Conservation (phyloP, 2,888 invertebrate genomes). For the Torymus texanus region DNA sequence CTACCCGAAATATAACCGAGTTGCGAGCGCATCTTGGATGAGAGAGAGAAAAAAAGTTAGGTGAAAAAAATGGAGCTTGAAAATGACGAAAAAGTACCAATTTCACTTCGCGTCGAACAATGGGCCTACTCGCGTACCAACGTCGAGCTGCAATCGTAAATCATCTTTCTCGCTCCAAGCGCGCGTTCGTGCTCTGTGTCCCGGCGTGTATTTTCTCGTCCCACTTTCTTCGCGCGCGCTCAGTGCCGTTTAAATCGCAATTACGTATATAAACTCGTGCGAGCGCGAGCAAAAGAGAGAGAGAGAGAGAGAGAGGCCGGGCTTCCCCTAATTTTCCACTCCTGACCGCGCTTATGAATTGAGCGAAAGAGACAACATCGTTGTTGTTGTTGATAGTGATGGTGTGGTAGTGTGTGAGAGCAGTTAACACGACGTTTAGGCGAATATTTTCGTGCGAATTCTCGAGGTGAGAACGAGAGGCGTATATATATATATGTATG, state of each 20-base stretch:
- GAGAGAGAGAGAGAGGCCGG: too few species aligned
- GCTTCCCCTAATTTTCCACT: constrained; percentile 32
- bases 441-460: too few species aligned
- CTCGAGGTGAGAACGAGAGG: too few species aligned
- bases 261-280: constrained; percentile 44
- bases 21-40: background rate
- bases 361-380: background rate
- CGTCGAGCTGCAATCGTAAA: constrained; percentile 52
- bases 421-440: too few species aligned
- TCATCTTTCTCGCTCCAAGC: constrained; percentile 56
- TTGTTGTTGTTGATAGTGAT: too few species aligned
- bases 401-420: too few species aligned
- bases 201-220: constrained; percentile 57
- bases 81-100: constrained; percentile 43
- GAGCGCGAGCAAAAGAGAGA: background rate
- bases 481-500: too few species aligned
- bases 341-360: background rate
- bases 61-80: constrained; percentile 41
- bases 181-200: constrained; percentile 55
- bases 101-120: constrained; percentile 51
- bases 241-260: constrained; percentile 51
- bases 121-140: constrained; percentile 3
- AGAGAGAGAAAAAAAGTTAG: background rate
- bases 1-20: background rate
- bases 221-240: constrained; percentile 57